Conservation (phyloP, 1,140 invertebrate genomes). For the Plodia interpunctella region DNA sequence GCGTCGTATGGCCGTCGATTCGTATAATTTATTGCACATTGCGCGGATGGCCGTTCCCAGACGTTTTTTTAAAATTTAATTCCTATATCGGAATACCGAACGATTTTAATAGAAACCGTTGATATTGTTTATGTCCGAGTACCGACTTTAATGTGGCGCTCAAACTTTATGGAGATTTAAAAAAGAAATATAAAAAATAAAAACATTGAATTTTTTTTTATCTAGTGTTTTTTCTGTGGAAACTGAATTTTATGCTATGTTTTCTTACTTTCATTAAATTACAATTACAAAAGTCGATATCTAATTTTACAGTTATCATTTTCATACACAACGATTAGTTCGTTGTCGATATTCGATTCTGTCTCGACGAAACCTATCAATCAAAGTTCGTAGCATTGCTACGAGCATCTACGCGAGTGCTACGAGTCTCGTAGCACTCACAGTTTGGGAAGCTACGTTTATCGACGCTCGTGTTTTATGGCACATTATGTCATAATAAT, state of each 20-base stretch:
- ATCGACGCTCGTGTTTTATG: constrained; percentile 63
- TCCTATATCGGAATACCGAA: constrained; percentile 69
- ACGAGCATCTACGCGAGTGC: constrained; percentile 32
- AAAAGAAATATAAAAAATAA: background rate
- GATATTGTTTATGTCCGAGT: constrained; percentile 70
- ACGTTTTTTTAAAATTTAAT: constrained; percentile 67
- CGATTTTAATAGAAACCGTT: constrained; percentile 70
- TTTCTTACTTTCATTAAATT: no score
- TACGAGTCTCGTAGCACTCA: constrained; percentile 27
- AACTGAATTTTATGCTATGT: no score
- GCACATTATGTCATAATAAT: constrained; percentile 73
- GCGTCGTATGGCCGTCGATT: constrained; percentile 35
- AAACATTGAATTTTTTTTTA: no score
- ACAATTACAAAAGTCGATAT: no score
- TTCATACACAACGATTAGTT: background rate
- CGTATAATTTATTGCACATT: constrained; percentile 67
- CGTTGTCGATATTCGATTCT: no score
- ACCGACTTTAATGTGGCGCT: constrained; percentile 44
- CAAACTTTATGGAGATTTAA: constrained; percentile 42
- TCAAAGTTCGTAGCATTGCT: constrained; percentile 17
- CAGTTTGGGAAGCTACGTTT: constrained; percentile 51
- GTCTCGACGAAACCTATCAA: background rate
- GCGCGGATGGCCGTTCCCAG: constrained; percentile 59
- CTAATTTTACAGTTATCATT: no score
- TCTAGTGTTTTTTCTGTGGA: no score